These are phyloP conservation scores for Scaptomyza reducta DNA, from an alignment of 2,888 invertebrate species.

Conservation along the genomic window DNA sequence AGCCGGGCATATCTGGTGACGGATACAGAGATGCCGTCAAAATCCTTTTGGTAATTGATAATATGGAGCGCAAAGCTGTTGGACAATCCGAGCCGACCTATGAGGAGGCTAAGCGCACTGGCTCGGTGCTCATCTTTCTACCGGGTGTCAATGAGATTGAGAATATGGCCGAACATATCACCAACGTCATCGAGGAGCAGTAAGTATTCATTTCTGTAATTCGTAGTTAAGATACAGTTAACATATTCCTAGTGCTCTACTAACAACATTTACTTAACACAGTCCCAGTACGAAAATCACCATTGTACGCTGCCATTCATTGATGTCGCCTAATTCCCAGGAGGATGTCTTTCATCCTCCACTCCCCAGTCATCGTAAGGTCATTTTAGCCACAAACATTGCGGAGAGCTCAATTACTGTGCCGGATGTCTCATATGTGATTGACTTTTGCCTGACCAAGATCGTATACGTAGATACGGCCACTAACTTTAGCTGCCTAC, in stretches of 20 bases:
- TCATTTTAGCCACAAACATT: constrained; percentile 95
- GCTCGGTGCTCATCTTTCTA: constrained; percentile 93
- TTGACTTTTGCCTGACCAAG: constrained; percentile 97
- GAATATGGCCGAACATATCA: constrained; percentile 72
- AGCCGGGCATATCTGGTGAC: constrained; percentile 86
- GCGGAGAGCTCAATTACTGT: constrained; percentile 97
- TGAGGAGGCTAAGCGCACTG: constrained; percentile 40
- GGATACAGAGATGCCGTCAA: constrained; percentile 87
- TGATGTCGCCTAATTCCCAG: constrained; percentile 92
- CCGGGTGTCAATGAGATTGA: constrained; percentile 95
- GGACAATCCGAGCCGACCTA: constrained; percentile 76
- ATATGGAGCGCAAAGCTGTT: constrained; percentile 68
- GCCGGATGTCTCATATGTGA: constrained; percentile 94
- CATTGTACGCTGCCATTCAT: constrained; percentile 87
- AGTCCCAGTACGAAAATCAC: constrained; percentile 42
- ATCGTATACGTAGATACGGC: constrained; percentile 89
- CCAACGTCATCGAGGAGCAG: constrained; percentile 24
- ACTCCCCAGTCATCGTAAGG: constrained; percentile 87
- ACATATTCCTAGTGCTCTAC: no score
- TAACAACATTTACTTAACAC: constrained; percentile 7
- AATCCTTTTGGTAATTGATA: constrained; percentile 87
- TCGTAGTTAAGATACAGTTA: not conserved
- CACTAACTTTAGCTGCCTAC: constrained; percentile 88
- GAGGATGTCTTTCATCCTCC: constrained; percentile 85
- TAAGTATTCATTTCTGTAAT: constrained; percentile 29